Base-by-base conservation (phyloP, 1,140 invertebrate genomes). In the Antheraea mylitta region DNA sequence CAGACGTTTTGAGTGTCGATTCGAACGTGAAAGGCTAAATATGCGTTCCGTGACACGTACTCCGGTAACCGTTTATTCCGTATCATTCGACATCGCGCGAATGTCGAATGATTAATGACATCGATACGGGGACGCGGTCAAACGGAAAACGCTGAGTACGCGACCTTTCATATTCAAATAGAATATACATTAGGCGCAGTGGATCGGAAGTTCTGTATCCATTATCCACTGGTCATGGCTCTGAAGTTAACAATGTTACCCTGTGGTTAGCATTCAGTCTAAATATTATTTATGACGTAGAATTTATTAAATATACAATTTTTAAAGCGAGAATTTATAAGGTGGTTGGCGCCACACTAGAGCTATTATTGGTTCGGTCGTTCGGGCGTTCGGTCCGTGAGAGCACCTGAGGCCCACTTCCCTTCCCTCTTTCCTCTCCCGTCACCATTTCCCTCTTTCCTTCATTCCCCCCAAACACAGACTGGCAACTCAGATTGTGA, bases 161-260 rank as follows among this genome's bases (percentile, higher is more conserved):
- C 45, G 45, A 53, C 45, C 45, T 53, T 53, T 53, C 45, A 13
- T 53, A 53, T 53, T 53, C 45, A 53, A 53, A 53, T 53, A 53
- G 45, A 13, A 30, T 16, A 16, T 53, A 53, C 45, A 53, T 53
- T 53, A 53, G 45, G 45, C 45, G 16, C 45, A 13, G 45, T 53
- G 11, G 11, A 16, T 53, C 45, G 45, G 45, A 53, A 53, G 45
- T 13, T 53, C 45, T 53, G 45, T 53, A 53, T 53, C 16, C 16
- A 53, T 53, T 53, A 53, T 42, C 38, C 22, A 30, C 22, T 42
- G 38, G 38, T 42, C 45, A 53, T 1, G 16, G 13, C 11, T 10
- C 11, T 53, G 45, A 53, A 53, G 45, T 13, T 53, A 13, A 13
- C 11, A 53, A n/a, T 53, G 16, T 53, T n/a, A 13, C 45, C 16